phyloP scores from a whole-genome alignment of 2,113 vertebrate genomes.

The Cinclus cinclus region DNA sequence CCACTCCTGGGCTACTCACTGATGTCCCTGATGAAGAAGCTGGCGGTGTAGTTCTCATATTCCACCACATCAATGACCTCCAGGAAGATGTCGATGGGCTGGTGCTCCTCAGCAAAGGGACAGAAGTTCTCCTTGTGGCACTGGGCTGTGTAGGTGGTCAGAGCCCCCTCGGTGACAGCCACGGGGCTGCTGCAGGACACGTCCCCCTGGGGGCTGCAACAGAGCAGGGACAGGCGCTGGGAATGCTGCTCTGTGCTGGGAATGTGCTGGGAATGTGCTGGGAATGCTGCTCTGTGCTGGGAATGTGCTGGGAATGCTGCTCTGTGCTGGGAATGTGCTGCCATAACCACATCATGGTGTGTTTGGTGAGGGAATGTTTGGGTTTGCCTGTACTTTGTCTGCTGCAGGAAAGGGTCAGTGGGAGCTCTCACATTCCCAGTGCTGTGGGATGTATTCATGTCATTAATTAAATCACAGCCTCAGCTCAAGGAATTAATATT shows the following conservation, averaged over 20 bases:
- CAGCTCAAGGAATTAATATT: neutral
- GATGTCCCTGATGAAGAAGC: conserved; percentile 79
- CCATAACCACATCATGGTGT: rapidly evolving
- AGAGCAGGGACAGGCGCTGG: neutral
- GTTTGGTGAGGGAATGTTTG: neutral
- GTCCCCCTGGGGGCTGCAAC: neutral
- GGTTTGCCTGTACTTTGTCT: neutral
- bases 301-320: neutral
- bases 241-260: neutral
- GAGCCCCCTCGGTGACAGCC: neutral
- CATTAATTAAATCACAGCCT: neutral
- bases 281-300: neutral
- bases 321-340: neutral
- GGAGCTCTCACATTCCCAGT: neutral
- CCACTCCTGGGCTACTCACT: conserved; percentile 41
- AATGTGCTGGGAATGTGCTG: neutral
- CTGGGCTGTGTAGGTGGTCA: conserved; percentile 15
- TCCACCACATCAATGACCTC: conserved; percentile 57
- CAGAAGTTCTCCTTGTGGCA: conserved; percentile 67
- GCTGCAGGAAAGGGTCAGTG: neutral
- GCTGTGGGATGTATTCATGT: neutral
- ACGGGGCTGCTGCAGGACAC: conserved; percentile 58
- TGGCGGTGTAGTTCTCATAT: conserved; percentile 72
- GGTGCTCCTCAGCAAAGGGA: conserved; percentile 68
- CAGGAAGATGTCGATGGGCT: conserved; percentile 51